phyloP scores from a whole-genome alignment of 2,888 invertebrate species.

The Pyralis farinalis region DNA sequence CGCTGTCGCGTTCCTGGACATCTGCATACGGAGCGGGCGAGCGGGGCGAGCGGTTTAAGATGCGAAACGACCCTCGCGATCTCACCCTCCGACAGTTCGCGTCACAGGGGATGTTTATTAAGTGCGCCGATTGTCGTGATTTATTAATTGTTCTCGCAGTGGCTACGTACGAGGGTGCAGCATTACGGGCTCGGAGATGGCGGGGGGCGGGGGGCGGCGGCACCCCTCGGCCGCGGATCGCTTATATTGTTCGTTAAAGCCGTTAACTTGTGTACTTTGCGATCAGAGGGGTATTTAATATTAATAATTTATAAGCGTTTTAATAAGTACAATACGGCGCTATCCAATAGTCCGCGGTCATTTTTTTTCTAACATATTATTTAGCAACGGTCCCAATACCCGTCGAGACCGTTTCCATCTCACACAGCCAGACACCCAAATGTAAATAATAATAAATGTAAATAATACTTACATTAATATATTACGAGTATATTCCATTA shows the following conservation, averaged over 20 bases:
- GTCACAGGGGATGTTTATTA: conserved; percentile 30
- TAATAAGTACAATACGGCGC: too few relatives aligned
- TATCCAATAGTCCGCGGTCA: too few relatives aligned
- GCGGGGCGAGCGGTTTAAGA: conserved; percentile 19
- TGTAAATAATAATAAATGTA: too few relatives aligned
- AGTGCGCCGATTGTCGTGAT: conserved; percentile 22
- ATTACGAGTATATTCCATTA: too few relatives aligned
- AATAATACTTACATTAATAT: too few relatives aligned
- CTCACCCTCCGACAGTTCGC: conserved; percentile 19
- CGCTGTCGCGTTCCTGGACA: conserved; percentile 15
- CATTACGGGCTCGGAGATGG: neutral
- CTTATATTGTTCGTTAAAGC: conserved; percentile 1
- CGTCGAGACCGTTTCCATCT: too few relatives aligned
- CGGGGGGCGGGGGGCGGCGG: neutral
- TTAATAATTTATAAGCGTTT: too few relatives aligned
- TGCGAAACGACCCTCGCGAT: conserved; percentile 10
- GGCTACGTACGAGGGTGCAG: neutral
- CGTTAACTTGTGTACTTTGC: neutral
- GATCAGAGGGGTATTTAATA: too few relatives aligned
- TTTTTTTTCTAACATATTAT: too few relatives aligned
- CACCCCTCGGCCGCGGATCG: neutral
- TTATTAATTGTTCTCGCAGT: conserved; percentile 31
- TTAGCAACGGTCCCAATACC: too few relatives aligned
- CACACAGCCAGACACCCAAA: too few relatives aligned
- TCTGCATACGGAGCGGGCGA: conserved; percentile 30